Evolutionary conservation across 2,797 vertebrate species (phyloP).

Genomic region (Alosa sapidissima): DNA sequence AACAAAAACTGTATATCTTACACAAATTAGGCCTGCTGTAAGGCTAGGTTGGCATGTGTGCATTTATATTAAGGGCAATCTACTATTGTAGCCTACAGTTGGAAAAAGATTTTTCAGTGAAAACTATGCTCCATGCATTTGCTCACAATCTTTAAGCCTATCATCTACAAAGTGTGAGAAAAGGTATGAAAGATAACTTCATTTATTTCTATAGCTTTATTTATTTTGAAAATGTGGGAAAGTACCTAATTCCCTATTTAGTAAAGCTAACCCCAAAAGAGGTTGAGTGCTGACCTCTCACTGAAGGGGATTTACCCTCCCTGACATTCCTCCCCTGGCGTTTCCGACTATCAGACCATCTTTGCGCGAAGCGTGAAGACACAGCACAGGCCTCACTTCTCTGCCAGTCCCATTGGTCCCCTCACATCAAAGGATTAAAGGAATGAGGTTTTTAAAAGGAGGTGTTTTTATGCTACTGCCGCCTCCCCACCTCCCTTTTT

Average conservation of each 20-base stretch:
- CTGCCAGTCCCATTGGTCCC: conserved; percentile 14
- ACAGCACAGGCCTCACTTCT: conserved; percentile 31
- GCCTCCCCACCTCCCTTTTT: too few species aligned
- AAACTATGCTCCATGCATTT: too few species aligned
- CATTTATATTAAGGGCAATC: too few species aligned
- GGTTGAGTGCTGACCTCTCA: neutral
- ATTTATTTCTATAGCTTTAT: neutral
- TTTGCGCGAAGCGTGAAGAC: conserved; percentile 19
- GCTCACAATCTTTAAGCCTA: too few species aligned
- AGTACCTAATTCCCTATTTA: neutral
- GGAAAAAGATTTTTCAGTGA: too few species aligned
- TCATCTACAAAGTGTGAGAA: too few species aligned
- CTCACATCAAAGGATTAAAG: conserved; percentile 53
- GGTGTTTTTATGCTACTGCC: neutral
- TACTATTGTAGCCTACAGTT: too few species aligned
- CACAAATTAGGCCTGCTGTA: too few species aligned
- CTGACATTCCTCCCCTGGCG: neutral
- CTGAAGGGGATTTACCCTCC: conserved; percentile 1
- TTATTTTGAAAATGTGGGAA: neutral
- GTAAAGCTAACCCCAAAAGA: neutral
- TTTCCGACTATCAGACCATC: conserved; percentile 23
- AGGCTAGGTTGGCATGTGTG: too few species aligned
- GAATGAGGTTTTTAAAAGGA: conserved; percentile 20
- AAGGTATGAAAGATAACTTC: too few species aligned
- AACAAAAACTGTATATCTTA: too few species aligned